phyloP scores from a whole-genome alignment of 2,797 vertebrate species.

The Danio kyathit region DNA sequence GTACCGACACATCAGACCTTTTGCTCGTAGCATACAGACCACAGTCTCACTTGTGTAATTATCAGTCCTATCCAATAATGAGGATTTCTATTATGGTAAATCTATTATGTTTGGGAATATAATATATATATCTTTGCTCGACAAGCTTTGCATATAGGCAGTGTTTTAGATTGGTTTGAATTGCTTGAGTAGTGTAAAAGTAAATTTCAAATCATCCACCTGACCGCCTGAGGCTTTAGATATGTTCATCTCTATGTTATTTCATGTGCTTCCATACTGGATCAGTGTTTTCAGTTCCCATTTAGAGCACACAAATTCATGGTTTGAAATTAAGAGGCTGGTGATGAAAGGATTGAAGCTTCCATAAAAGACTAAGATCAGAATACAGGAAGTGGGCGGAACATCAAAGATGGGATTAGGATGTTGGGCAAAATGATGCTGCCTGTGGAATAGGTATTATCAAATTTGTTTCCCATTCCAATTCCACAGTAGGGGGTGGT shows the following conservation, averaged over 20 bases:
- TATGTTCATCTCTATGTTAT: not conserved
- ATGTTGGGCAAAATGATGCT: constrained; percentile 59
- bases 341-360: constrained; percentile 46
- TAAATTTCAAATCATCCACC: not conserved
- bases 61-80: not conserved
- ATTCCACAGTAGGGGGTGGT: constrained; percentile 15
- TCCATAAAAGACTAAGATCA: constrained; percentile 31
- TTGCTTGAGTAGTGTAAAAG: too few relatives aligned
- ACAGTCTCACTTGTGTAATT: constrained; percentile 44
- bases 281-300: not conserved
- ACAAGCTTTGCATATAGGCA: not conserved
- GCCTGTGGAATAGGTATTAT: constrained; percentile 59
- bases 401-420: constrained; percentile 73
- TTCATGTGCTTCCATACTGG: not conserved
- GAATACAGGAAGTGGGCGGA: constrained; percentile 67
- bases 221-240: not conserved
- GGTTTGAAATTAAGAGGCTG: constrained; percentile 39
- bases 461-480: constrained; percentile 48
- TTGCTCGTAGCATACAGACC: constrained; percentile 16
- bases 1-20: constrained; percentile 63
- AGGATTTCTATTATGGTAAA: not conserved
- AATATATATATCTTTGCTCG: constrained; percentile 11
- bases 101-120: not conserved
- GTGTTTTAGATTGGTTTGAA: not conserved
- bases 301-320: constrained; percentile 42